Base-by-base conservation (phyloP, 2,888 invertebrate genomes). In the Clusia tigrina region DNA sequence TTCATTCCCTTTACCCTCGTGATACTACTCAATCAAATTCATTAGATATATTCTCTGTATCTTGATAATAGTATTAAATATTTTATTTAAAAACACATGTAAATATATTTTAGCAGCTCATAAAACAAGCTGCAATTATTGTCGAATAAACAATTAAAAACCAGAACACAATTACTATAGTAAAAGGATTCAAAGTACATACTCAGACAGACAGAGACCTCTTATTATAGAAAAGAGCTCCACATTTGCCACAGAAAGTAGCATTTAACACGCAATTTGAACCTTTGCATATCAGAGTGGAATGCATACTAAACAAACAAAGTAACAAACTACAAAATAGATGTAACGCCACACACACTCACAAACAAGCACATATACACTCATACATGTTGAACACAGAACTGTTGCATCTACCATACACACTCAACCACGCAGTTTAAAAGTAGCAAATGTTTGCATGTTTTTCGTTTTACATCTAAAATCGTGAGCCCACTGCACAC, bases 51-150 rank as follows among this genome's bases (percentile, higher is more conserved):
- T n/a, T n/a, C n/a, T n/a, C n/a, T n/a, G n/a, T n/a, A n/a, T n/a
- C n/a, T n/a, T n/a, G n/a, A n/a, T n/a, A n/a, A n/a, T n/a, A n/a
- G n/a, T 46, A 48, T 61, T 9, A 53, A 10, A 38, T 24, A 37
- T 18, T 56, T 58, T 57, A 58, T 51, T 54, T 66, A 66, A 58
- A 62, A 64, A 63, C 53, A 54, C 56, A 54, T 2, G n/a, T 73
- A 69, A 69, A 64, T 64, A 63, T 68, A 65, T 74, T 69, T 75
- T 75, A 75, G 74, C 74, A 75, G 74, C 74, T 74, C 77, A 64
- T 75, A 74, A 77, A 77, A 64, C 65, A 48, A 48, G 48, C 48
- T 6, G 3, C 48, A 48, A 48, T 48, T 48, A 48, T 22, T 48
- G 48, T 48, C 20, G 48, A 15, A 6, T n/a, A 42, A 42, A 42